Evolutionary conservation across 2,113 vertebrate genomes (phyloP).

Genomic region (human): DNA sequence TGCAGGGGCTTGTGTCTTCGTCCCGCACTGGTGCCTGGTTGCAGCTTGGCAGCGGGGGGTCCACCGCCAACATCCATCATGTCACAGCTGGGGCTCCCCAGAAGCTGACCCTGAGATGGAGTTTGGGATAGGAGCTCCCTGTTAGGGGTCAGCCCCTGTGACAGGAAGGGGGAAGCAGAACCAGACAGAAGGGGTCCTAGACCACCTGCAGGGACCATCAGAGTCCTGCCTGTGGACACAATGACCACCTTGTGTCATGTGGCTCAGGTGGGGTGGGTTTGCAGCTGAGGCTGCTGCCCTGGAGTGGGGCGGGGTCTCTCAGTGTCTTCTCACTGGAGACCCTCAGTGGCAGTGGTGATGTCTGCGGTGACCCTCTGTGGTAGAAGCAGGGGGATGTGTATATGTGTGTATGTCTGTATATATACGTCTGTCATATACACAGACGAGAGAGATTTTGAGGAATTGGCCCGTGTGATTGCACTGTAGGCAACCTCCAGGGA

Average conservation of each 20-base stretch:
- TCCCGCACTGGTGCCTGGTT: fast-evolving
- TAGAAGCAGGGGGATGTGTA: too few species aligned
- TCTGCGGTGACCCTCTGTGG: neutral
- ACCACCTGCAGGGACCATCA: neutral
- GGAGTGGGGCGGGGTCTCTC: neutral
- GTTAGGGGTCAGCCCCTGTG: neutral
- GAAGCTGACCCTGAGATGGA: neutral
- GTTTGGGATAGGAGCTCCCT: neutral
- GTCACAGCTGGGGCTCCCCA: neutral
- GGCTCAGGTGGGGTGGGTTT: neutral
- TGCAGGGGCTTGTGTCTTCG: neutral
- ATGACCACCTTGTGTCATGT: neutral
- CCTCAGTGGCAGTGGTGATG: neutral
- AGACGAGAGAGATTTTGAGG: neutral
- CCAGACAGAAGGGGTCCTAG: fast-evolving
- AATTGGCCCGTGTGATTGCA: neutral
- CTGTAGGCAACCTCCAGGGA: neutral
- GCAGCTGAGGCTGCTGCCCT: neutral
- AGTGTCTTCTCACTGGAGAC: neutral
- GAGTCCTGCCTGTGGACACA: neutral
- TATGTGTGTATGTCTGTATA: too few species aligned
- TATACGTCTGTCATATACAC: fast-evolving
- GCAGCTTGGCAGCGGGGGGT: fast-evolving
- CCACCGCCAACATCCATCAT: neutral
- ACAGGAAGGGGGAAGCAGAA: neutral